Evolutionary conservation across 2,888 invertebrate genomes (phyloP).

Genomic region (Melitaea athalia): DNA sequence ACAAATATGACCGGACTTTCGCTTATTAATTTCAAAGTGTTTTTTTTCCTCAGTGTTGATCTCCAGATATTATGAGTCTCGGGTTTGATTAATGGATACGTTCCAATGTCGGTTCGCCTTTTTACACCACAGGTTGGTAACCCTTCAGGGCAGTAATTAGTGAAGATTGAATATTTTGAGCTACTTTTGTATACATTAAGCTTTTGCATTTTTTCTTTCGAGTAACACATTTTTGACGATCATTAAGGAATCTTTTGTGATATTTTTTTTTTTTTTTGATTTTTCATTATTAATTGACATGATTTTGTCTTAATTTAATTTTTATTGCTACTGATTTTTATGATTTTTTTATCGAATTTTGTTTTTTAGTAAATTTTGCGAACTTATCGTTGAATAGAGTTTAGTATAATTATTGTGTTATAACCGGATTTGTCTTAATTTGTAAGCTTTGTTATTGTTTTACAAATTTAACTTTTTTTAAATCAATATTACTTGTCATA

Average conservation of each 20-base stretch:
- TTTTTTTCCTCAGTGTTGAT: slow-evolving; percentile 16
- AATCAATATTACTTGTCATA: too few species aligned
- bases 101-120: slow-evolving; percentile 31
- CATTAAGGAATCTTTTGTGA: slow-evolving; percentile 1
- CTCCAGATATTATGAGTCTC: slow-evolving; percentile 27
- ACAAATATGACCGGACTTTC: slow-evolving; percentile 14
- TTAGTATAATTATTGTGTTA: too few species aligned
- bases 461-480: too few species aligned
- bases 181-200: slow-evolving; percentile 33
- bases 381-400: too few species aligned
- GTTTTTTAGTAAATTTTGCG: too few species aligned
- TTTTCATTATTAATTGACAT: background rate
- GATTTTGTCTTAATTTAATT: background rate
- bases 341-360: too few species aligned
- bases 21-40: slow-evolving; percentile 22
- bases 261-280: too few species aligned
- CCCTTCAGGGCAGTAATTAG: slow-evolving; percentile 46
- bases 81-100: slow-evolving; percentile 36
- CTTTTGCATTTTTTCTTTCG: slow-evolving; percentile 6
- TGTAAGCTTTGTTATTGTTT: too few species aligned
- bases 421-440: too few species aligned
- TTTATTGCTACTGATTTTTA: background rate
- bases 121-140: slow-evolving; percentile 42
- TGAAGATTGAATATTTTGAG: slow-evolving; percentile 46
- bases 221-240: slow-evolving; percentile 6